Percentiles rank a stretch among this genome's conserved stretches.
phyloP scores from a whole-genome alignment of 2,888 invertebrate genomes.

The Orthosia gracilis region DNA sequence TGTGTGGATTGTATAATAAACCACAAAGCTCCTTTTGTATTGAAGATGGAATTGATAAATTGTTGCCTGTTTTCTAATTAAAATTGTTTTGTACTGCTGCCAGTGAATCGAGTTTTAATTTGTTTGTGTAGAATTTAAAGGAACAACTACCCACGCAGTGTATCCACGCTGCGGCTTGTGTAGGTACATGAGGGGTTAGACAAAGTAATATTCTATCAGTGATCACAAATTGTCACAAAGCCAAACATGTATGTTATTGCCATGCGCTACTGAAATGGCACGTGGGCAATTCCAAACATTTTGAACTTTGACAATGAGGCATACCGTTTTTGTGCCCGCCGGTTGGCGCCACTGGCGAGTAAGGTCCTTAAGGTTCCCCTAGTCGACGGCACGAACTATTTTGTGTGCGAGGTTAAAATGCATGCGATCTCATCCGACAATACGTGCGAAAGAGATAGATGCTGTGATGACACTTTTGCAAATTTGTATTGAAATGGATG shows the following conservation, averaged over 20 bases:
- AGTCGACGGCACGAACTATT: too few relatives aligned
- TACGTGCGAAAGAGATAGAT: too few relatives aligned
- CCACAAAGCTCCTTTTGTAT: conserved; percentile 26
- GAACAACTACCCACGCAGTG: neutral
- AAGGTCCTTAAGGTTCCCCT: too few relatives aligned
- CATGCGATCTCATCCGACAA: too few relatives aligned
- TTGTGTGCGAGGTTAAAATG: too few relatives aligned
- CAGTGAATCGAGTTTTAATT: conserved; percentile 42
- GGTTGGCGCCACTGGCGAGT: too few relatives aligned
- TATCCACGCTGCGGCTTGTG: neutral
- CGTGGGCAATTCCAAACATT: too few relatives aligned
- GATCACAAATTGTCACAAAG: neutral
- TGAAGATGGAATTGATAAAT: conserved; percentile 44
- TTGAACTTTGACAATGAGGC: too few relatives aligned
- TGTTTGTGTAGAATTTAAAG: conserved; percentile 42
- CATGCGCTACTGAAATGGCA: neutral
- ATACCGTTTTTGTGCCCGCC: too few relatives aligned
- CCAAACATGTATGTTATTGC: neutral
- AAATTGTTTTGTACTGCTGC: conserved; percentile 38
- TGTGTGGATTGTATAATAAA: conserved; percentile 41
- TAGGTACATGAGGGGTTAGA: neutral
- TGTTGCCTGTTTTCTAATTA: conserved; percentile 44
- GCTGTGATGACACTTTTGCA: too few relatives aligned
- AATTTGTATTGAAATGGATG: too few relatives aligned
- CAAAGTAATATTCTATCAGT: neutral